A percentile compares a stretch with the other conserved stretches of the same genome.
phyloP scores from a whole-genome alignment of 37 sponge, comb jelly and placozoan species.

The Halisarca cf. caerulea region DNA sequence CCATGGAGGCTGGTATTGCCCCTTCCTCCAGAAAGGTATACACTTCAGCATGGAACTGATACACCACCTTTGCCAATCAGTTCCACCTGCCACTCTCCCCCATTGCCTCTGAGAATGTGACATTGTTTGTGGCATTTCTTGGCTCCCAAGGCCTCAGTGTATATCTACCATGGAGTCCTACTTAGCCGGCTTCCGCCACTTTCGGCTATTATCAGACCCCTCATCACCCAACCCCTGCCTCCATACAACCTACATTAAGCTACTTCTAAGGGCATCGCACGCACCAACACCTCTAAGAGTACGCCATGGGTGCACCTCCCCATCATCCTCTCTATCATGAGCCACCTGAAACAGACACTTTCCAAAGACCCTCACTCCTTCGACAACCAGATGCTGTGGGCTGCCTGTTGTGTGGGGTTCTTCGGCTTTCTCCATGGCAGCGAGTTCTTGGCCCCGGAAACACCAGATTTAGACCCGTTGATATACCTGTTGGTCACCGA shows the following conservation, averaged over 20 bases:
- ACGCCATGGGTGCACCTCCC: neutral
- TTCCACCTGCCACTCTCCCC: neutral
- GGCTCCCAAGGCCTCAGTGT: neutral
- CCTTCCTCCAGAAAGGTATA: neutral
- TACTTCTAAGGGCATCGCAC: neutral
- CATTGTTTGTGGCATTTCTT: neutral
- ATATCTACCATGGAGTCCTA: conserved; percentile 2
- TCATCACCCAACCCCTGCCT: neutral
- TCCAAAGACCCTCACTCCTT: neutral
- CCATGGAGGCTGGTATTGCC: neutral
- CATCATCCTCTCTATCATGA: neutral
- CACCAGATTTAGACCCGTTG: neutral
- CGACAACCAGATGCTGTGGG: neutral
- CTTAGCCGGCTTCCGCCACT: neutral
- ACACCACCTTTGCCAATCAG: neutral
- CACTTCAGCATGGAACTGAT: neutral
- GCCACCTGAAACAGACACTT: neutral
- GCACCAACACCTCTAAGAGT: neutral
- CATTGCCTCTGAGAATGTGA: neutral
- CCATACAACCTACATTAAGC: neutral
- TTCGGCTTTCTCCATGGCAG: conserved; percentile 3
- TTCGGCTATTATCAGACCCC: neutral
- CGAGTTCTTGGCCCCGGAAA: conserved; percentile 8
- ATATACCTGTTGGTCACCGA: neutral
- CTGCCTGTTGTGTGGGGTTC: conserved; percentile 10